phyloP scores from a whole-genome alignment of 2,888 invertebrate genomes.

The Micropterix aruncella region DNA sequence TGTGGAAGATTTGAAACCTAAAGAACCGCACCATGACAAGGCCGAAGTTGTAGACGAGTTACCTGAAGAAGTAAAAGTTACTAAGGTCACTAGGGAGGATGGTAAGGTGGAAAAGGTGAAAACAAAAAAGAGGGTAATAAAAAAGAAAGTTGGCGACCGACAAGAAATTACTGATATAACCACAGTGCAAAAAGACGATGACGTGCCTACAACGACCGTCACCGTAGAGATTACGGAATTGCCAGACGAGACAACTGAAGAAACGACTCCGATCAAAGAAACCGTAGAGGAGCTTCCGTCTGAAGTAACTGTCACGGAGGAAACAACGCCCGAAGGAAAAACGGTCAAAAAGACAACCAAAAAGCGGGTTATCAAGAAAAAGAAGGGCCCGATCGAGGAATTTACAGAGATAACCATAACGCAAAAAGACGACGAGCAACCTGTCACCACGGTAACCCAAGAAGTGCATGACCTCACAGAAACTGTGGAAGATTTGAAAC shows the following conservation, averaged over 20 bases:
- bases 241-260: no score
- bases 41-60: constrained; percentile 14
- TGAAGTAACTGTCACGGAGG: no score
- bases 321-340: no score
- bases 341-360: no score
- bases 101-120: constrained; percentile 17
- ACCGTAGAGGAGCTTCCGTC: no score
- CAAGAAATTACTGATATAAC: constrained; percentile 22
- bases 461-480: constrained; percentile 17
- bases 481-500: no score
- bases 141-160: constrained; percentile 18
- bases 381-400: constrained; percentile 22
- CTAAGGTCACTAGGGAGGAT: constrained; percentile 14
- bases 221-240: no score
- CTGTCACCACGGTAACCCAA: constrained; percentile 17
- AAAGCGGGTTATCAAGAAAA: constrained; percentile 23
- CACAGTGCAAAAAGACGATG: constrained; percentile 18
- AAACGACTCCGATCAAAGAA: no score
- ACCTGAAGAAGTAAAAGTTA: constrained; percentile 16
- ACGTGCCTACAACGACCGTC: no score
- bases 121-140: constrained; percentile 16
- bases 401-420: constrained; percentile 23
- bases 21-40: constrained; percentile 16
- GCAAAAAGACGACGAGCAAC: constrained; percentile 19
- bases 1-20: constrained; percentile 13